Conservation (phyloP, 2,888 invertebrate species). For the Drosophila lutescens region DNA sequence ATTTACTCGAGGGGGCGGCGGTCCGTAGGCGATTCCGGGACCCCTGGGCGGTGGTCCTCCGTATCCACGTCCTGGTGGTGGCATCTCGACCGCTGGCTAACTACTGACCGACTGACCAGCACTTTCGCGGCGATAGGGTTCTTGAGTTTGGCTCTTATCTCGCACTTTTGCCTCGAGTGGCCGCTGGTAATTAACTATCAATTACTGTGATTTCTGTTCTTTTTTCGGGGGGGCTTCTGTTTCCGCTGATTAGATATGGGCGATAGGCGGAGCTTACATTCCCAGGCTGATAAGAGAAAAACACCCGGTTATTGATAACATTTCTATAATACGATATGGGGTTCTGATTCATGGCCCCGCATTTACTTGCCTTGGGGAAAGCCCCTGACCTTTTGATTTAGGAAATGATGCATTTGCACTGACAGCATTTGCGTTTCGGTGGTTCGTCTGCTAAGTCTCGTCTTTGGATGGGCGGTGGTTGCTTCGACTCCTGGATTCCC, state of each 20-base stretch:
- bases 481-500: not conserved
- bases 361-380: constrained; percentile 19
- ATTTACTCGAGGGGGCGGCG: constrained; percentile 59
- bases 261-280: constrained; percentile 35
- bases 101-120: constrained; percentile 24
- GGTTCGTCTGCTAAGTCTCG: constrained; percentile 10
- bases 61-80: constrained; percentile 54
- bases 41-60: constrained; percentile 34
- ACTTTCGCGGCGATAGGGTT: not conserved
- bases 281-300: constrained; percentile 29
- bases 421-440: constrained; percentile 34
- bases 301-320: constrained; percentile 18
- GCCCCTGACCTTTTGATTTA: constrained; percentile 26
- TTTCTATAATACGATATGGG: not conserved
- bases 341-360: constrained; percentile 15
- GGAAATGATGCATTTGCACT: constrained; percentile 36
- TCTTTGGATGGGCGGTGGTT: not conserved
- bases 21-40: constrained; percentile 47
- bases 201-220: constrained; percentile 68
- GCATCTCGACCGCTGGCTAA: constrained; percentile 50
- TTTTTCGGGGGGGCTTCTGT: constrained; percentile 41
- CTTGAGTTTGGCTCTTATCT: constrained; percentile 16
- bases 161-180: constrained; percentile 28
- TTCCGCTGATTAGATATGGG: constrained; percentile 40
- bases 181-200: constrained; percentile 67